Base-by-base conservation (phyloP, 2,888 invertebrate genomes). In the Rhagonycha lutea region DNA sequence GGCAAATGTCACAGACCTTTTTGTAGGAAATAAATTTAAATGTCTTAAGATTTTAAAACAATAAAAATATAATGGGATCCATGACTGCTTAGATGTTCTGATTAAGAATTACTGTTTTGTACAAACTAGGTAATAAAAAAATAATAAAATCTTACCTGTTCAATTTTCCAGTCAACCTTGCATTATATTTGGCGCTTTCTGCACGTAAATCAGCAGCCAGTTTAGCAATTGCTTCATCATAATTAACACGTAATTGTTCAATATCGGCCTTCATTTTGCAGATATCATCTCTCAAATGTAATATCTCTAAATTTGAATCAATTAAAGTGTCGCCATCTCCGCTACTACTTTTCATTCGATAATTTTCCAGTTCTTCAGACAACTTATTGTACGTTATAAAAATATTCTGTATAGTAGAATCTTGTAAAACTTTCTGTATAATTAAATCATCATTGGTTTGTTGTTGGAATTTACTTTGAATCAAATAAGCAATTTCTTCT, bases 231-330 rank as follows among this genome's bases (percentile, higher is more conserved):
- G 81, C 80, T 18, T 79, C 79, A 10, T 77, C 78, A 61, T 77
- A 80, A 32, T 70, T 76, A 68, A 75, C 78, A 60, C 83, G 89
- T 70, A 90, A 86, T 71, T 89, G 89, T 0, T 88, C 86, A 7
- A 91, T 85, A 78, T 91, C 90, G 9, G 89, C 86, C 81, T 91
- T 91, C 75, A 93, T 89, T 75, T 87, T 88, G 61, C 89, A 89
- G 5, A 93, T 88, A 79, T 91, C 90, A 12, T 80, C 78, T 68
- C 79, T 79, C 23, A 86, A 77, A 26, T 76, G 80, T 60, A 82
- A 76, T 63, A 85, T 83, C 26, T 82, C 68, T 32, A 75, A 70
- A 72, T 81, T 80, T 68, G 83, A 83, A 24, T 76, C 76, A 47
- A 74, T 78, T 11, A 81, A 10, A 1, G 79, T 12, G 47, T 78